Conservation (phyloP, 1,140 invertebrate genomes). For the Octopus sinensis region DNA sequence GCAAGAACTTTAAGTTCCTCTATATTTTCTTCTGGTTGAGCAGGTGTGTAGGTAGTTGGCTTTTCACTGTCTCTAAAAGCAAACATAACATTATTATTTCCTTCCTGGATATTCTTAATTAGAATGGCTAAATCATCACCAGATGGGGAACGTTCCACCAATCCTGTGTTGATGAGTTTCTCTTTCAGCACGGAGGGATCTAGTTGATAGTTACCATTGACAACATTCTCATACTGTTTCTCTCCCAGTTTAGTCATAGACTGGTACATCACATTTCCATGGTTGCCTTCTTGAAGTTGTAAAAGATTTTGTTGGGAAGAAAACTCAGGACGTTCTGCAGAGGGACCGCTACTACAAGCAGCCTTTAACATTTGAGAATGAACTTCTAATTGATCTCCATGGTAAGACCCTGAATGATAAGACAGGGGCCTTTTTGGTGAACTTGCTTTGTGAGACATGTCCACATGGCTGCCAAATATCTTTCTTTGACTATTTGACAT, state of each 20-base stretch:
- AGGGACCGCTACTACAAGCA: background rate
- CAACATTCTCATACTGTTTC: conserved; percentile 20
- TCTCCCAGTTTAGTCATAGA: conserved; percentile 17
- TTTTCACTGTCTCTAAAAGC: background rate
- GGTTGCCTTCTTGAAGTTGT: background rate
- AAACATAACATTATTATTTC: background rate
- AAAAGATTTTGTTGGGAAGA: background rate
- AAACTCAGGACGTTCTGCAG: background rate
- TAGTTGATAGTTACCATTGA: conserved; percentile 46
- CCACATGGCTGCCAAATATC: background rate
- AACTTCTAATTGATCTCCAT: too few relatives aligned
- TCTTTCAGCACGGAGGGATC: conserved; percentile 46
- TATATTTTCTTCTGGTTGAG: conserved; percentile 21
- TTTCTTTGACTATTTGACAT: conserved; percentile 33
- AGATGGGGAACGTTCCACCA: conserved; percentile 31
- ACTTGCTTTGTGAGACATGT: background rate
- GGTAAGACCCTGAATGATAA: background rate
- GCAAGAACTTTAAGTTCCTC: conserved; percentile 45
- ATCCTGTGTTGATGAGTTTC: conserved; percentile 44
- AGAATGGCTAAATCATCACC: background rate
- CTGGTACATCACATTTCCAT: conserved; percentile 3
- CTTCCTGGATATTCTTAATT: background rate
- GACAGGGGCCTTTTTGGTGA: conserved; percentile 9
- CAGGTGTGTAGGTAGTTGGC: background rate
- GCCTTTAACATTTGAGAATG: background rate